Percentiles rank a stretch among this genome's conserved stretches.
These are phyloP conservation scores for Dendroctonus ponderosae DNA, from an alignment of 1,140 invertebrate genomes.

Conservation along the genomic window DNA sequence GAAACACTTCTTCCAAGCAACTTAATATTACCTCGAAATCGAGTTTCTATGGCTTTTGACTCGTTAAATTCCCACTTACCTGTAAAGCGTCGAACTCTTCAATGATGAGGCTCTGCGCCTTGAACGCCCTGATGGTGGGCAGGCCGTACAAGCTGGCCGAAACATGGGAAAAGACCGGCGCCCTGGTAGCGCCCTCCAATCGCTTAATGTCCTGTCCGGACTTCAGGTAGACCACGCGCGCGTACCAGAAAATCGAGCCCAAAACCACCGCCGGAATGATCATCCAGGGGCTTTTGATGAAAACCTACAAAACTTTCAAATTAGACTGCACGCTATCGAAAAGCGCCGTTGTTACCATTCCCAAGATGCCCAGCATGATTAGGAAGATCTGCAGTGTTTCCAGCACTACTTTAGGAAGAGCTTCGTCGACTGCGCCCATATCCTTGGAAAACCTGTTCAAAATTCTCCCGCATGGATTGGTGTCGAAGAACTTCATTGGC, in stretches of 20 bases:
- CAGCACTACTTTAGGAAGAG: slow-evolving; percentile 73
- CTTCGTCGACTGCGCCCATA: slow-evolving; percentile 80
- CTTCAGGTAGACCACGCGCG: slow-evolving; percentile 75
- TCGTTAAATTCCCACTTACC: slow-evolving; percentile 39
- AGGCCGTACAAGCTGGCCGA: slow-evolving; percentile 71
- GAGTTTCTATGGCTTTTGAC: no score
- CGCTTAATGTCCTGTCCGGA: slow-evolving; percentile 84
- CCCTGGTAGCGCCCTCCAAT: slow-evolving; percentile 68
- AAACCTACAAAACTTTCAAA: slow-evolving; percentile 51
- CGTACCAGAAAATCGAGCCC: slow-evolving; percentile 66
- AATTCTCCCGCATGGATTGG: slow-evolving; percentile 62
- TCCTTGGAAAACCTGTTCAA: slow-evolving; percentile 78
- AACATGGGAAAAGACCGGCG: slow-evolving; percentile 77
- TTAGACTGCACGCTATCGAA: not conserved
- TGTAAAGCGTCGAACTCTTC: slow-evolving; percentile 66
- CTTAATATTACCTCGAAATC: no score
- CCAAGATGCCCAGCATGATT: slow-evolving; percentile 50
- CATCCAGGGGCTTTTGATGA: slow-evolving; percentile 72
- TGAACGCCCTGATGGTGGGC: slow-evolving; percentile 70
- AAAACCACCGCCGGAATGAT: slow-evolving; percentile 68
- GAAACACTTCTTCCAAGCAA: no score
- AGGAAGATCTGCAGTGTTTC: slow-evolving; percentile 74
- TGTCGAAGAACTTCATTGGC: slow-evolving; percentile 65
- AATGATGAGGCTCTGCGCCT: slow-evolving; percentile 61
- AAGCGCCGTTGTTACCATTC: slow-evolving; percentile 57